Base-by-base conservation (phyloP, 1,140 invertebrate species). In the Phymastichus coffea region DNA sequence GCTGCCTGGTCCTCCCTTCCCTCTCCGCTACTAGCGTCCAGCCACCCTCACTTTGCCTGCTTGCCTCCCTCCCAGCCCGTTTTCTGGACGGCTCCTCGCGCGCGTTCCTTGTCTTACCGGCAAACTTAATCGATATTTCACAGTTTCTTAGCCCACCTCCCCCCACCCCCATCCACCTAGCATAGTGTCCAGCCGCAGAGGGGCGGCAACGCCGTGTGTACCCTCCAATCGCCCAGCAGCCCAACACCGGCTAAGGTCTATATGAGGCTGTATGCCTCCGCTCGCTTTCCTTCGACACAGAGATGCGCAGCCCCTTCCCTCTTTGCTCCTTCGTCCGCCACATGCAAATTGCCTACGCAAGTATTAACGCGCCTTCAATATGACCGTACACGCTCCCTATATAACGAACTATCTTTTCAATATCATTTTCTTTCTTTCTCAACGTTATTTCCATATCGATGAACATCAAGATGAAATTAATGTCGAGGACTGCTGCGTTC, bases 81-180 rank as follows among this genome's bases (percentile, higher is more conserved):
- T 33, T 12, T 33, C 28, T 33, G 12, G 6, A 33, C 26, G 38
- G 62, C 73, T 67, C 69, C 68, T 70, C 69, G 70, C 68, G 76
- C 76, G 77, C 78, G 75, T 77, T 79, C 77, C 78, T 80, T 80
- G 78, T 80, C 78, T 79, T 80, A 80, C 75, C 77, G 74, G 77
- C 75, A 80, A 79, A 79, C 78, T 80, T 80, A 79, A 79, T 80
- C 78, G 78, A 79, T 80, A 80, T 80, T 80, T 80, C 78, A 80
- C 78, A 80, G 78, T 80, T 80, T 80, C 77, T 79, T 80, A 78
- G 75, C 77, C 77, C 76, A 76, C 72, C 28, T 33, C 28, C 28
- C 28, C 6, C 28, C n/a, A n/a, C n/a, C 74, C 69, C 57, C 44
- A 52, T 49, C 59, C 55, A n/a, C n/a, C n/a, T n/a, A n/a, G 62